phyloP scores from a whole-genome alignment of 1,140 invertebrate species.

The Aporrectodea caliginosa region DNA sequence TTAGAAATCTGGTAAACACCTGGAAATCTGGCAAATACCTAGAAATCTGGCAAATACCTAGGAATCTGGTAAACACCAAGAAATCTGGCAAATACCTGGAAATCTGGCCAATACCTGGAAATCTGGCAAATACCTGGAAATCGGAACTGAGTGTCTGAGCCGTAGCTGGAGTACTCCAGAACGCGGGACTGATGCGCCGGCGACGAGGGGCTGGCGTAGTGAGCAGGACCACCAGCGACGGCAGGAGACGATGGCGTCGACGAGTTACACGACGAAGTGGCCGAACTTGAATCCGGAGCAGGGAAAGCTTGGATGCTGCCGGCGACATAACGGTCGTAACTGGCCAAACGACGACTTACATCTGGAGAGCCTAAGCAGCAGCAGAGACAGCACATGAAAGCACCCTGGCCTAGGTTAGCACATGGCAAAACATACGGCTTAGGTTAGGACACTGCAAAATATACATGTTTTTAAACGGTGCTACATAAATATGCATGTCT shows the following conservation, averaged over 20 bases:
- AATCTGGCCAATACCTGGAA: too few relatives aligned
- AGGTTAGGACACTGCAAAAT: too few relatives aligned
- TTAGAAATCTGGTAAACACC: too few relatives aligned
- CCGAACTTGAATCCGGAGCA: slow-evolving; percentile 78
- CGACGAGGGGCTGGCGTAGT: slow-evolving; percentile 40
- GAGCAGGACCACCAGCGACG: slow-evolving; percentile 59
- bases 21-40: too few relatives aligned
- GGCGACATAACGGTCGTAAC: slow-evolving; percentile 22
- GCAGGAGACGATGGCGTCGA: slow-evolving; percentile 92
- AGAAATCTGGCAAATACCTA: too few relatives aligned
- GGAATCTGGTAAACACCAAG: too few relatives aligned
- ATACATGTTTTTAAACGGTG: too few relatives aligned
- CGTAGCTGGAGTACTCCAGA: slow-evolving; percentile 33
- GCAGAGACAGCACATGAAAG: too few relatives aligned
- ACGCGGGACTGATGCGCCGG: background rate
- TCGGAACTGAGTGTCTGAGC: slow-evolving; percentile 64
- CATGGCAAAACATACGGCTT: too few relatives aligned
- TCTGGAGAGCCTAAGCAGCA: slow-evolving; percentile 43
- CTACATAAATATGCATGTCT: too few relatives aligned
- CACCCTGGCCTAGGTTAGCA: too few relatives aligned
- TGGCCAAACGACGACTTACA: slow-evolving; percentile 32
- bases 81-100: too few relatives aligned
- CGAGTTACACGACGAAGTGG: slow-evolving; percentile 91
- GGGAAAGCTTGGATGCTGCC: slow-evolving; percentile 33
- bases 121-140: slow-evolving; percentile 78